These are phyloP conservation scores for Drosophila hydei DNA, from an alignment of 1,140 invertebrate genomes.

Conservation along the genomic window DNA sequence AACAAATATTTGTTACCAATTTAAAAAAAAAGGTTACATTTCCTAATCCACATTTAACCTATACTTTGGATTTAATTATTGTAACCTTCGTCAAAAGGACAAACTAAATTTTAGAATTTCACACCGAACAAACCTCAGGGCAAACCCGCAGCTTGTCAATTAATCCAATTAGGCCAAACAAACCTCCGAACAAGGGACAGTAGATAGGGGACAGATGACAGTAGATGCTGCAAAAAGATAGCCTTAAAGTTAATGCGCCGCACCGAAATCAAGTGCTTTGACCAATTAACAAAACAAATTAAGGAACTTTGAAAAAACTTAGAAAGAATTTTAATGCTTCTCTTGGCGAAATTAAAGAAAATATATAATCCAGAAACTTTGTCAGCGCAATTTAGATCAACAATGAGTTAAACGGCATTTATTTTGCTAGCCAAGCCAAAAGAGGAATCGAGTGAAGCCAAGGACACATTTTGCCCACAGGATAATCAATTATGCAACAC, in stretches of 20 bases:
- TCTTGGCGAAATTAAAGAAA: neutral
- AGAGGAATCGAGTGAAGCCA: conserved; percentile 10
- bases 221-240: conserved; percentile 1
- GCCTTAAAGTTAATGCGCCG: conserved; percentile 10
- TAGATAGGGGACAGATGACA: neutral
- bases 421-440: neutral
- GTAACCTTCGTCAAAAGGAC: neutral
- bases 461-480: conserved; percentile 58
- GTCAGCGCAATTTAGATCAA: conserved; percentile 53
- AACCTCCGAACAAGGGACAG: conserved; percentile 3
- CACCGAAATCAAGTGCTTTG: conserved; percentile 36
- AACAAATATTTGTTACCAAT: no score
- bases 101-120: conserved; percentile 14
- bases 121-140: conserved; percentile 34
- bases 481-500: conserved; percentile 72
- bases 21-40: no score
- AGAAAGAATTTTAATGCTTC: conserved; percentile 4
- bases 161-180: conserved; percentile 51
- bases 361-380: conserved; percentile 23
- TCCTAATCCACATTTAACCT: neutral
- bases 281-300: conserved; percentile 36
- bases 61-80: neutral
- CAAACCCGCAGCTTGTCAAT: conserved; percentile 36
- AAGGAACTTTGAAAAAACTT: neutral
- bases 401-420: conserved; percentile 60